Evolutionary conservation across 2,797 vertebrate genomes (phyloP), one percentile per base, ranked within the genome.

Genomic region (Acipenser oxyrinchus): DNA sequence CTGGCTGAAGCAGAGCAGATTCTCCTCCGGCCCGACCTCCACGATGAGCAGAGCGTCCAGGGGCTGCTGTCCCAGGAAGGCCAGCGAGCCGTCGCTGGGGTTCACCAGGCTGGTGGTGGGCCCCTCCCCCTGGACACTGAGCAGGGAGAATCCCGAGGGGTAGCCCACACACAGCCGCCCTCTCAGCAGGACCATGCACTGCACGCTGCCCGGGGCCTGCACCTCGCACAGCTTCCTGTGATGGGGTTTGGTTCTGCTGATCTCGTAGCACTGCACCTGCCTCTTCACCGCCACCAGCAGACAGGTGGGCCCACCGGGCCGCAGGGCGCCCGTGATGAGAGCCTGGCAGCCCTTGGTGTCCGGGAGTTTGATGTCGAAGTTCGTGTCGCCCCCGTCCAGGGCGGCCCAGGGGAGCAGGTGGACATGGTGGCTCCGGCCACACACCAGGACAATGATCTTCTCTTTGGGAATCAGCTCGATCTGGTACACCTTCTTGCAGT

Each of bases 1-100:
- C 77, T 93, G 93, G 81, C 92, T 96, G 90, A 99, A 99, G 91
- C 95, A 98, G 67, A 99, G 95, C 88, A 99, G 90, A 79, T 92
- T 86, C 83, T 98, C 94, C 51, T 83, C 82, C 60, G 88, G 71
- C 51, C 87, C 87, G 67, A 94, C 92, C 82, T 94, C 93, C 85
- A 93, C 87, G 75, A 95, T 95, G 69, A 96, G 94, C 69, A 99
- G 86, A 64, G 95, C 96, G 63, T 98, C 96, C 79, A 94, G 85
- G 15, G 93, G 75, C 83, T 93, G 93, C 77, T 94, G 94, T 64
- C 92, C 87, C 79, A 98, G 90, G 87, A 98, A 99, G 69, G 90
- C 83, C 76, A 98, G 90, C 3, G 95, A 95, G 65, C 94, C 88
- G 82, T 98, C 96, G 18, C 75, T 83, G 8, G 93, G 90, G 82